Percentiles rank a stretch among this genome's conserved stretches.
Conservation (phyloP, 2,113 vertebrate genomes). For the Cavia aperea region DNA sequence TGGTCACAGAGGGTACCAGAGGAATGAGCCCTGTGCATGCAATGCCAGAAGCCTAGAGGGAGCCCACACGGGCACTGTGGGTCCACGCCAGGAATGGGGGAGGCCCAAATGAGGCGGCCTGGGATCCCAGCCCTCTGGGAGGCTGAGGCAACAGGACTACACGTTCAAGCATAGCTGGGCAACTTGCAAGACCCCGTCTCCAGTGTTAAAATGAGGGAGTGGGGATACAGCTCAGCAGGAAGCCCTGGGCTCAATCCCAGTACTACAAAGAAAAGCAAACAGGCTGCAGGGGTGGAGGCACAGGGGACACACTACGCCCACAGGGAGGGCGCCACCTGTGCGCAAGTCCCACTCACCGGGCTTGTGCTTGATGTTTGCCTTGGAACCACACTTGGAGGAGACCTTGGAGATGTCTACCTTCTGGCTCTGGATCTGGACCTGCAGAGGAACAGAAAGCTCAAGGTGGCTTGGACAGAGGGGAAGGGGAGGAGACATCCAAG, state of each 20-base stretch:
- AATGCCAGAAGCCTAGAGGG: neutral
- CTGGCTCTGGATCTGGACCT: constrained; percentile 95
- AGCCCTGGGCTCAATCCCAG: neutral
- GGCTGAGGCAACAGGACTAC: neutral
- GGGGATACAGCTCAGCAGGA: neutral
- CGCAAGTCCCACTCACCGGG: constrained; percentile 79
- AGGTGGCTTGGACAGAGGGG: constrained; percentile 7
- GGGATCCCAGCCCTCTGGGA: neutral
- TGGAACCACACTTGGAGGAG: constrained; percentile 95
- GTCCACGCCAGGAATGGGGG: neutral
- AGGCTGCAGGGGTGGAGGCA: too few species aligned
- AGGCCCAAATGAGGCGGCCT: neutral
- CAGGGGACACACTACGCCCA: neutral
- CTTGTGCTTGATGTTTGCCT: constrained; percentile 92
- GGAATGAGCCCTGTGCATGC: neutral
- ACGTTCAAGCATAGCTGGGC: neutral
- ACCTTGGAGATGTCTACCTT: constrained; percentile 95
- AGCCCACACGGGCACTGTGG: too few species aligned
- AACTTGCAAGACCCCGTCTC: neutral
- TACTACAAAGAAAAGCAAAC: neutral
- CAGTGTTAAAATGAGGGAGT: neutral
- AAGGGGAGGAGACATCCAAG: neutral
- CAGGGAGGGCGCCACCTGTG: too few species aligned
- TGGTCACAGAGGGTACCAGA: neutral
- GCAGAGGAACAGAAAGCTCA: constrained; percentile 14